These are phyloP conservation scores for Eupeodes luniger DNA, from an alignment of 2,888 invertebrate species.

Conservation along the genomic window DNA sequence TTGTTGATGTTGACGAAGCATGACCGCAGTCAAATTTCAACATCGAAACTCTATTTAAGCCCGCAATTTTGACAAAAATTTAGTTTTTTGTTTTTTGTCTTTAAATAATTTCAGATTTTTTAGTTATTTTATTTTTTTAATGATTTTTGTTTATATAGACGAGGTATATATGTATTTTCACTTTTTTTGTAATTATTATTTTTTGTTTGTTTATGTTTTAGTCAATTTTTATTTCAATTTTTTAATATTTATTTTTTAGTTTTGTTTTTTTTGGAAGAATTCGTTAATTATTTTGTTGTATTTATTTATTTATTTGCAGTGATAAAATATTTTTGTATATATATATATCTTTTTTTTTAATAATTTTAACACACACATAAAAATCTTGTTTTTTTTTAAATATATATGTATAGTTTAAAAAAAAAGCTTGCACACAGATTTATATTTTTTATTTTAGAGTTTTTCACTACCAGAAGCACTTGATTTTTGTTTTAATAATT, in stretches of 20 bases:
- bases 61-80: constrained; percentile 22
- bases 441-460: neutral
- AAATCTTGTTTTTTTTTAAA: neutral
- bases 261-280: constrained; percentile 57
- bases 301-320: constrained; percentile 28
- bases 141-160: constrained; percentile 25
- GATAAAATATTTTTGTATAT: constrained; percentile 19
- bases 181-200: constrained; percentile 8
- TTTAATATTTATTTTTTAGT: constrained; percentile 11
- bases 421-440: constrained; percentile 43
- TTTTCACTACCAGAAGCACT: constrained; percentile 66
- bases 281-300: constrained; percentile 45
- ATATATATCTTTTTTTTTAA: neutral
- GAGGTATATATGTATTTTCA: constrained; percentile 69
- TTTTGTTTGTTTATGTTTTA: neutral
- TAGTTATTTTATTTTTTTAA: constrained; percentile 11
- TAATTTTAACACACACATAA: constrained; percentile 25
- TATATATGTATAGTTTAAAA: neutral
- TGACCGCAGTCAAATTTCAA: constrained; percentile 71
- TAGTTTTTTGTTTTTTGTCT: neutral
- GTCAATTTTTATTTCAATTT: constrained; percentile 26
- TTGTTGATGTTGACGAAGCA: constrained; percentile 74
- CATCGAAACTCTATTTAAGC: constrained; percentile 44
- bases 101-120: neutral
- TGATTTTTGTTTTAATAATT: constrained; percentile 40